Evolutionary conservation across 2,113 vertebrate genomes (phyloP).

Genomic region (Ploceus nigricollis): DNA sequence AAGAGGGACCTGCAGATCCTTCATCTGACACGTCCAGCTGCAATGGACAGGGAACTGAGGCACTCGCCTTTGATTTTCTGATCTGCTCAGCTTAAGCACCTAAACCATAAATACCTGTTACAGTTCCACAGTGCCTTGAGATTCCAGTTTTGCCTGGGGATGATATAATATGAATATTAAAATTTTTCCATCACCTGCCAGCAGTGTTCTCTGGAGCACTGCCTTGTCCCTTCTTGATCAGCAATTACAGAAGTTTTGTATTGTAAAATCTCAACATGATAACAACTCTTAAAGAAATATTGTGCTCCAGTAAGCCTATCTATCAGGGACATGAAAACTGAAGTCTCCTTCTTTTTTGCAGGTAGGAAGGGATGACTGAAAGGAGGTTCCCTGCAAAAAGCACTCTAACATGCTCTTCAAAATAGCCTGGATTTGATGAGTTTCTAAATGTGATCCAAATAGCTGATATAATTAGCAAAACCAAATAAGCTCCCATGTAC

Average conservation of each 20-base stretch:
- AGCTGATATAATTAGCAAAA: background rate
- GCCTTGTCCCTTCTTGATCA: background rate
- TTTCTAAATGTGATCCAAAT: background rate
- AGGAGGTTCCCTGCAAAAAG: background rate
- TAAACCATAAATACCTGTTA: background rate
- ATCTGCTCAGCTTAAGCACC: background rate
- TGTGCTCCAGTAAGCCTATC: background rate
- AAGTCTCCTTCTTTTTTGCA: background rate
- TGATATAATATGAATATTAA: background rate
- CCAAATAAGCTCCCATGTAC: background rate
- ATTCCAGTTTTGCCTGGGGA: background rate
- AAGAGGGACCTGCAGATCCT: background rate
- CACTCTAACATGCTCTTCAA: background rate
- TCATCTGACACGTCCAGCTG: background rate
- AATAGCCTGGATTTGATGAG: background rate
- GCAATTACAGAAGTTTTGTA: background rate
- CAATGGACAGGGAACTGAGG: background rate
- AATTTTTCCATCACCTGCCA: background rate
- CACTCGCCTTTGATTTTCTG: background rate
- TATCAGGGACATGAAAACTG: background rate
- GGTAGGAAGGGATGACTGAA: background rate
- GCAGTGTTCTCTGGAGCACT: background rate
- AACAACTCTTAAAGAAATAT: background rate
- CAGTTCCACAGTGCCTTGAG: background rate
- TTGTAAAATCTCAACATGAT: background rate